phyloP scores from a whole-genome alignment of 2,113 vertebrate genomes.

The Brachyistius frenatus region DNA sequence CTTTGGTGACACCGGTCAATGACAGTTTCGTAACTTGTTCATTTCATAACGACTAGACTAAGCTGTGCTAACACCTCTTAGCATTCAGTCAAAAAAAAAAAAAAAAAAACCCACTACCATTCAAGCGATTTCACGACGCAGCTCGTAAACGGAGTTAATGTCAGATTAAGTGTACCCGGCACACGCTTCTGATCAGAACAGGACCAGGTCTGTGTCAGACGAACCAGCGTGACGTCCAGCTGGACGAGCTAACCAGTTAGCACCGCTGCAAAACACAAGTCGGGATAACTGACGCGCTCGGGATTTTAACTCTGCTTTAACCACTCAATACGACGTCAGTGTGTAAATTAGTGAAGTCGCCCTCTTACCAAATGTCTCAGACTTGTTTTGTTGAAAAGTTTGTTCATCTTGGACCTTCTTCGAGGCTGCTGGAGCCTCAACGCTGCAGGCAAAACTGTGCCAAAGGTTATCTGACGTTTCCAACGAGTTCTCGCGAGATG shows the following conservation, averaged over 20 bases:
- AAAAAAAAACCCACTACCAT: background rate
- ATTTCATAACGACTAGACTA: conserved; percentile 55
- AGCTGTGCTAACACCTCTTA: conserved; percentile 46
- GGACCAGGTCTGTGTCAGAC: background rate
- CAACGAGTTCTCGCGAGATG: conserved; percentile 72
- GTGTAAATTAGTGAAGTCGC: background rate
- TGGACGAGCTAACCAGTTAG: background rate
- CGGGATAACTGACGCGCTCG: accelerated
- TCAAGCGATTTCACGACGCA: background rate
- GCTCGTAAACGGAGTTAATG: too few relatives aligned
- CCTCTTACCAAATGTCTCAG: conserved; percentile 80
- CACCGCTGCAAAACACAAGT: background rate
- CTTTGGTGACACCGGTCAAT: background rate
- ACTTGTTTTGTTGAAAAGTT: conserved; percentile 69
- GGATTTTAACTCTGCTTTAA: background rate
- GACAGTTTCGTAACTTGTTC: conserved; percentile 36
- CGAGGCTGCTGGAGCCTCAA: background rate
- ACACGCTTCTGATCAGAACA: accelerated
- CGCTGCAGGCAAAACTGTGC: conserved; percentile 27
- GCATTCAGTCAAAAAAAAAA: background rate
- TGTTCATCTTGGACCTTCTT: conserved; percentile 75
- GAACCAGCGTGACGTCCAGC: too few relatives aligned
- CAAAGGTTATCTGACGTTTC: conserved; percentile 54
- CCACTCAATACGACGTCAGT: background rate
- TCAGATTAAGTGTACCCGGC: background rate